Conservation (phyloP, 1,140 invertebrate species). For the Carposina sasakii region DNA sequence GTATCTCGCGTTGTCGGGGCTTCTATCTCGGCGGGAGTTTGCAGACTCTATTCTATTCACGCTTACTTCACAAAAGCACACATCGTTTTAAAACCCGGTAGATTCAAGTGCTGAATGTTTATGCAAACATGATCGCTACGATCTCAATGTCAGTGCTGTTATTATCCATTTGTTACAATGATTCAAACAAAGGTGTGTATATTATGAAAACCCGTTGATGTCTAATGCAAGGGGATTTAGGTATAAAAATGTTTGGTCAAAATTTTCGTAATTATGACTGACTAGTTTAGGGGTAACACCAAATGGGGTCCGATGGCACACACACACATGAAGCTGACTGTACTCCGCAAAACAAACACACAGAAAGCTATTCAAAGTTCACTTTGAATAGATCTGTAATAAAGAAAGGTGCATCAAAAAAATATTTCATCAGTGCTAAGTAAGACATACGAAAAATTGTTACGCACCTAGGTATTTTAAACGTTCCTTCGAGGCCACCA, state of each 20-base stretch:
- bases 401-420: constrained; percentile 57
- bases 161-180: constrained; percentile 26
- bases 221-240: constrained; percentile 29
- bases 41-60: no score
- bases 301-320: no score
- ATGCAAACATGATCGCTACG: constrained; percentile 23
- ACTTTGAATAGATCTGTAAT: no score
- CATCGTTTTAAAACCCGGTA: constrained; percentile 37
- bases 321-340: no score
- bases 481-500: constrained; percentile 84
- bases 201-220: constrained; percentile 41
- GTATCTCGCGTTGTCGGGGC: no score
- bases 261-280: no score
- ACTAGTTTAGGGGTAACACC: no score
- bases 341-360: no score
- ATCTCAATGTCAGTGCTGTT: constrained; percentile 46
- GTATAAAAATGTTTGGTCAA: constrained; percentile 2
- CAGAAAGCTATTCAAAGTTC: no score
- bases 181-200: constrained; percentile 25
- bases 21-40: no score
- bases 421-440: no score
- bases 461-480: constrained; percentile 83
- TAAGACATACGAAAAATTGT: constrained; percentile 17
- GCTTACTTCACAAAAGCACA: constrained; percentile 49
- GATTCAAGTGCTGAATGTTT: constrained; percentile 23